These are phyloP conservation scores for Alca torda DNA, from an alignment of 2,797 vertebrate genomes.

Conservation along the genomic window DNA sequence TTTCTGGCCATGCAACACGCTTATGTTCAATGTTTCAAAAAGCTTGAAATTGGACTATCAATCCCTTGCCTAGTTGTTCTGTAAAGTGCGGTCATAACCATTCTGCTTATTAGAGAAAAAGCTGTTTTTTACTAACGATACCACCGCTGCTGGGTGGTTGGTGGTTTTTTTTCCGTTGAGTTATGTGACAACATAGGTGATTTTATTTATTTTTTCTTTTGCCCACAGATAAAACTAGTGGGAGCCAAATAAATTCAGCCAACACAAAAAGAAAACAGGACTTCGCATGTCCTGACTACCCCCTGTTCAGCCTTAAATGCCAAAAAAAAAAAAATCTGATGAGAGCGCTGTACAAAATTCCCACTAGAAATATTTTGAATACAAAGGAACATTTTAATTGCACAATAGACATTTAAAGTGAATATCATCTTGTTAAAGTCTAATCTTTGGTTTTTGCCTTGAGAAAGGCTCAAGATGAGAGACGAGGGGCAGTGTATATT, in stretches of 20 bases:
- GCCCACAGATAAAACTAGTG: not conserved
- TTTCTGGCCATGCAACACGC: not conserved
- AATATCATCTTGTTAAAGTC: not conserved
- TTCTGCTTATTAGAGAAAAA: not conserved
- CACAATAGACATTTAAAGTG: conserved; percentile 6
- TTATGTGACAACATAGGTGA: not conserved
- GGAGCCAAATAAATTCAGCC: not conserved
- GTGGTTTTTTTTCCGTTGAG: not conserved
- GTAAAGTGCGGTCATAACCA: not conserved
- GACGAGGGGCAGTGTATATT: not conserved
- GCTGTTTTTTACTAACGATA: not conserved
- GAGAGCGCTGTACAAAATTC: not conserved
- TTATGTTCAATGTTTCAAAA: not conserved
- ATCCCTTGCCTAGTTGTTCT: not conserved
- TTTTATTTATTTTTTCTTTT: not conserved
- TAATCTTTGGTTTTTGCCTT: conserved; percentile 51
- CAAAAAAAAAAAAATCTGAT: not conserved
- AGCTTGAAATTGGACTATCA: not conserved
- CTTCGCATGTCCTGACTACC: not conserved
- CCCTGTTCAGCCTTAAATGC: not conserved
- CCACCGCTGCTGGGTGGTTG: not conserved
- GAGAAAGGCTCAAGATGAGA: not conserved
- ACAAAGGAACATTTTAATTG: conserved; percentile 35
- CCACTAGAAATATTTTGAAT: not conserved
- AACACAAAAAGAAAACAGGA: not conserved